phyloP scores from a whole-genome alignment of 1,140 invertebrate genomes.

The Copidosoma floridanum region DNA sequence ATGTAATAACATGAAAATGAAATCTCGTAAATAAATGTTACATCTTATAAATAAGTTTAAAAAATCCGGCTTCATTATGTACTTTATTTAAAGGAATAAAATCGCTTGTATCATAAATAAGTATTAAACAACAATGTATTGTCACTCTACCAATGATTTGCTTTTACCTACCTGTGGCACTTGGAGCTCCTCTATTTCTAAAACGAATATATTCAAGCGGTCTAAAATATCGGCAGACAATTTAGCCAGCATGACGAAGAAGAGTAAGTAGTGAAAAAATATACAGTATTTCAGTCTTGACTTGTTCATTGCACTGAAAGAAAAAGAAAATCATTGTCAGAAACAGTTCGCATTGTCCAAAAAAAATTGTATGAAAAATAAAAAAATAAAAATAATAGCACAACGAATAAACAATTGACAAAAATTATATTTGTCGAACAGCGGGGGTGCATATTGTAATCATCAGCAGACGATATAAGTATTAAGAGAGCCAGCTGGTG shows the following conservation, averaged over 20 bases:
- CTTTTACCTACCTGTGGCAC: constrained; percentile 77
- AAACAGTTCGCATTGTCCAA: too few relatives aligned
- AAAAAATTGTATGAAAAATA: too few relatives aligned
- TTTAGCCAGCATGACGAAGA: constrained; percentile 88
- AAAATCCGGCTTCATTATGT: neutral
- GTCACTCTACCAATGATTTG: constrained; percentile 19
- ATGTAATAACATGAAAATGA: neutral
- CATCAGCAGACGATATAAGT: too few relatives aligned
- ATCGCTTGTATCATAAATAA: constrained; percentile 6
- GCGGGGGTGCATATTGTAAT: too few relatives aligned
- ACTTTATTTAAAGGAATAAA: neutral
- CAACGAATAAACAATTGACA: too few relatives aligned
- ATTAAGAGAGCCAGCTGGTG: too few relatives aligned
- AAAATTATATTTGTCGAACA: too few relatives aligned
- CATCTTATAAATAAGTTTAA: neutral
- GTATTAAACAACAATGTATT: neutral
- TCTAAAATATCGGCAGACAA: constrained; percentile 88
- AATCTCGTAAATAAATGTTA: neutral
- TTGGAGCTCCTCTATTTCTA: constrained; percentile 90
- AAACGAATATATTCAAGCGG: constrained; percentile 87
- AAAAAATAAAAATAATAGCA: too few relatives aligned
- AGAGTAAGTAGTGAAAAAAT: constrained; percentile 87
- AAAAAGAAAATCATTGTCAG: constrained; percentile 26
- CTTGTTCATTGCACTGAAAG: constrained; percentile 87
- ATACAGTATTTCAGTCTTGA: constrained; percentile 88